phyloP scores from a whole-genome alignment of 2,113 vertebrate genomes.

The Brachypteracias leptosomus region DNA sequence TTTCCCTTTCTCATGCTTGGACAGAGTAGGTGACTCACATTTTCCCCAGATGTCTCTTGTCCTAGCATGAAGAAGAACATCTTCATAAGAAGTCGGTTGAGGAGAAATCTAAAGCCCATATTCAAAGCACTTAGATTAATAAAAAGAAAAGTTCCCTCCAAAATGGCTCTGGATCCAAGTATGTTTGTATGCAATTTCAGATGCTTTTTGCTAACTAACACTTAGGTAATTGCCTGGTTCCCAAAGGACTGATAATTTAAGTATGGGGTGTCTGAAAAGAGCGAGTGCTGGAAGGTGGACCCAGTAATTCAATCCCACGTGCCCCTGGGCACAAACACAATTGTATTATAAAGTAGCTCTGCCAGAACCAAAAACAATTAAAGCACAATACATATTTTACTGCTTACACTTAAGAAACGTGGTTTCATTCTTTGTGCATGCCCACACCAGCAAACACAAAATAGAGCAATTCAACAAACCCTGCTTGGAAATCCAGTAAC shows the following conservation, averaged over 20 bases:
- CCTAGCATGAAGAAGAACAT: not conserved
- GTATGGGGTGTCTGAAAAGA: not conserved
- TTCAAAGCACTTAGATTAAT: not conserved
- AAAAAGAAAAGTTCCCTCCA: not conserved
- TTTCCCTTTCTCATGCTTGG: not conserved
- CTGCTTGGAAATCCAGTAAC: not conserved
- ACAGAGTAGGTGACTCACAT: not conserved
- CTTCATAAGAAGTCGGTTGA: not conserved
- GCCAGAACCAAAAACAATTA: slow-evolving; percentile 45
- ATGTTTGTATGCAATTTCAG: not conserved
- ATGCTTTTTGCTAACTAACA: not conserved
- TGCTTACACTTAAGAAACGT: not conserved
- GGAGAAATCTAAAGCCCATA: not conserved
- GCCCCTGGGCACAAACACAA: not conserved
- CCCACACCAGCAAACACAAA: not conserved
- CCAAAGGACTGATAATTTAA: not conserved
- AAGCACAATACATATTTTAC: not conserved
- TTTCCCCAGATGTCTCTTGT: not conserved
- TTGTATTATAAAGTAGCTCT: not conserved
- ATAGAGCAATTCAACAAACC: not conserved
- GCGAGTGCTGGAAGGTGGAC: not conserved
- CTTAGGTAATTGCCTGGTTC: not conserved
- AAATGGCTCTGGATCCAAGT: not conserved
- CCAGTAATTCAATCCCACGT: not conserved
- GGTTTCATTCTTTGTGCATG: not conserved